Percentiles rank a stretch among this genome's conserved stretches.
These are phyloP conservation scores for Diplogasteroides magnus DNA, from an alignment of 1,140 invertebrate genomes.

Conservation along the genomic window DNA sequence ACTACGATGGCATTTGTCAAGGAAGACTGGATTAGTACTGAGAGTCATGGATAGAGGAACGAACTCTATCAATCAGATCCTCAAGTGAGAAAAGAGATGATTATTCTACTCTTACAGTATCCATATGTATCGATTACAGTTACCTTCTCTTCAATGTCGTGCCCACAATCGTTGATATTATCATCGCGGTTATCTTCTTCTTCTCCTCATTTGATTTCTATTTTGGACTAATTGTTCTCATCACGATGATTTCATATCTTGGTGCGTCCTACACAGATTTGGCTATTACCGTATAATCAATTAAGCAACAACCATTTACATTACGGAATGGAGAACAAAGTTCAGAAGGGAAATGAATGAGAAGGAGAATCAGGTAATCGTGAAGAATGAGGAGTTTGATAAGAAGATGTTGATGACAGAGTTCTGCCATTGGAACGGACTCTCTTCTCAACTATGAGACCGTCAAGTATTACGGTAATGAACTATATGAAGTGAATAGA, in stretches of 20 bases:
- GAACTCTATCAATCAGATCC: neutral
- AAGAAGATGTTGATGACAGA: no score
- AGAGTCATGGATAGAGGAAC: neutral
- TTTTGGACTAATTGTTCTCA: slow-evolving; percentile 87
- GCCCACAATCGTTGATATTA: slow-evolving; percentile 84
- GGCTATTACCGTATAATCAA: neutral
- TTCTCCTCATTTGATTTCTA: slow-evolving; percentile 78
- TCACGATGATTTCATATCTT: slow-evolving; percentile 85
- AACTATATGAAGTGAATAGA: slow-evolving; percentile 54
- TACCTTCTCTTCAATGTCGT: slow-evolving; percentile 67
- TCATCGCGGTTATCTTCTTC: slow-evolving; percentile 86
- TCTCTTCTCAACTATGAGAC: slow-evolving; percentile 96
- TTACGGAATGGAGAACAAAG: slow-evolving; percentile 94
- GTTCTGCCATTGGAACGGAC: slow-evolving; percentile 79
- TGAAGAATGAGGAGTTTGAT: no score
- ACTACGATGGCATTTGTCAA: slow-evolving; percentile 74
- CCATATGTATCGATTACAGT: slow-evolving; percentile 37
- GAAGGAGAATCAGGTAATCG: slow-evolving; percentile 83
- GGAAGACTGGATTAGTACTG: slow-evolving; percentile 91
- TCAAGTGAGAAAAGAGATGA: neutral
- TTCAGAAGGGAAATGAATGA: slow-evolving; percentile 85
- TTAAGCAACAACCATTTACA: slow-evolving; percentile 65
- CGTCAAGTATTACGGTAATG: slow-evolving; percentile 92
- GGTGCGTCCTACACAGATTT: slow-evolving; percentile 63
- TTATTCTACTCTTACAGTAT: neutral